Conservation (phyloP, 2,888 invertebrate species). For the Serrognathus titanus region DNA sequence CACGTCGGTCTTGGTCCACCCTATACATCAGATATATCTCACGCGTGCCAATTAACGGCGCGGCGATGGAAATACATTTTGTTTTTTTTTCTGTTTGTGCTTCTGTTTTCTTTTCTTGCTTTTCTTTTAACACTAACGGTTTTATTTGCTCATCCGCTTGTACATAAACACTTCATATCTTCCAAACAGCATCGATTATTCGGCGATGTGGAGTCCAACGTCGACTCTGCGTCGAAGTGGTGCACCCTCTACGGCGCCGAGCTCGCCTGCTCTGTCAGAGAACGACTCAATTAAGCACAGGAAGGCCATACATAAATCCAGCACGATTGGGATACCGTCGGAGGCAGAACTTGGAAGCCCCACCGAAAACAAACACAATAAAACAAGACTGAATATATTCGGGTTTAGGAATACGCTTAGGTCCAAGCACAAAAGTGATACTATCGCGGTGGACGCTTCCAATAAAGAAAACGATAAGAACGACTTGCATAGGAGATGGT, state of each 20-base stretch:
- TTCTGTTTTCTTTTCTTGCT: conserved; percentile 22
- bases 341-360: conserved; percentile 48
- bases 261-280: conserved; percentile 22
- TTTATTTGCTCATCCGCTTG: neutral
- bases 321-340: conserved; percentile 60
- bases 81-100: no score
- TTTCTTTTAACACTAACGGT: conserved; percentile 1
- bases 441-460: conserved; percentile 41
- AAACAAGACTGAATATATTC: conserved; percentile 49
- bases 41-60: no score
- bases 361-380: conserved; percentile 46
- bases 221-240: conserved; percentile 47
- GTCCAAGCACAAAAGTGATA: conserved; percentile 48
- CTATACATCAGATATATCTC: no score
- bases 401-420: conserved; percentile 61
- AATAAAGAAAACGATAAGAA: conserved; percentile 41
- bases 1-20: conserved; percentile 6
- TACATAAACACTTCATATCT: conserved; percentile 5
- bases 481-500: conserved; percentile 49
- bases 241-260: conserved; percentile 46
- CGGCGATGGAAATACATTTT: no score
- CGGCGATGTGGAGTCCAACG: conserved; percentile 48
- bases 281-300: conserved; percentile 29
- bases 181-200: conserved; percentile 38
- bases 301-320: conserved; percentile 47